These are phyloP conservation scores for Meliscaeva auricollis DNA, from an alignment of 2,888 invertebrate species.

Conservation along the genomic window DNA sequence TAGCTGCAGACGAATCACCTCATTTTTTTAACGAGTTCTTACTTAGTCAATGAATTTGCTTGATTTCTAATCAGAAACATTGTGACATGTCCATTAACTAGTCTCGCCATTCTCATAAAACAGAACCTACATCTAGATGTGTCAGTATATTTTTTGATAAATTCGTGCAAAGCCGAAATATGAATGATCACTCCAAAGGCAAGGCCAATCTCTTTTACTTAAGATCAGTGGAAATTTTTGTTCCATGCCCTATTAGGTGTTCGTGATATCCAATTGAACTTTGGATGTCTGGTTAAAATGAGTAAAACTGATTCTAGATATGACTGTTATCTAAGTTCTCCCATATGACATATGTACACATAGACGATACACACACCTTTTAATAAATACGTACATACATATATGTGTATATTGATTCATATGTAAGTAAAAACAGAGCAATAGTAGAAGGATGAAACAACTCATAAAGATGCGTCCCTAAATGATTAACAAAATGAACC, in stretches of 20 bases:
- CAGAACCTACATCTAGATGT: constrained; percentile 2
- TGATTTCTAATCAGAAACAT: constrained; percentile 34
- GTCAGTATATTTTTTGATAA: constrained; percentile 14
- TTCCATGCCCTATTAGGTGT: constrained; percentile 20
- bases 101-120: constrained; percentile 49
- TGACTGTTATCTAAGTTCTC: constrained; percentile 41
- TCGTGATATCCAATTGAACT: constrained; percentile 68
- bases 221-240: constrained; percentile 27
- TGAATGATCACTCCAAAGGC: constrained; percentile 2
- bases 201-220: not conserved
- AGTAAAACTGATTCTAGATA: constrained; percentile 47
- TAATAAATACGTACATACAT: not conserved
- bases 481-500: not conserved
- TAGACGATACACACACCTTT: too few relatives aligned
- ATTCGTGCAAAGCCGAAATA: not conserved
- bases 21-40: not conserved
- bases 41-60: constrained; percentile 27
- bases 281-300: constrained; percentile 69
- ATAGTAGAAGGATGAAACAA: not conserved
- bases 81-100: constrained; percentile 19
- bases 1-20: not conserved
- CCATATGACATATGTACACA: constrained; percentile 1
- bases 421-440: not conserved
- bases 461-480: not conserved
- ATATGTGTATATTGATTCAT: not conserved